phyloP scores from a whole-genome alignment of 2,888 invertebrate species.

The Sinodicranocentrus sp. region DNA sequence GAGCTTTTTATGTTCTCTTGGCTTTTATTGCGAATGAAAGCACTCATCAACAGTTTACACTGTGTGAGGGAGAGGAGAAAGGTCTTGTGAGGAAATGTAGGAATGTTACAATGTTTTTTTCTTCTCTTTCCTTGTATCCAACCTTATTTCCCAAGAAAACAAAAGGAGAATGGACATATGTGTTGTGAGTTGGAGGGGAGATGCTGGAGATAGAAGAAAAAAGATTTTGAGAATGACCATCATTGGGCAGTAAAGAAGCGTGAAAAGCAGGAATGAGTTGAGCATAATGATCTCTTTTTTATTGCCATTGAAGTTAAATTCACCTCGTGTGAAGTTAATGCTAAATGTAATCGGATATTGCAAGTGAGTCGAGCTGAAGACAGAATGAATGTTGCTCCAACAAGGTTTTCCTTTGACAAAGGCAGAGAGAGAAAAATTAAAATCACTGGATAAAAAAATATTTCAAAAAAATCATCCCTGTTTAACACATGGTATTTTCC shows the following conservation, averaged over 20 bases:
- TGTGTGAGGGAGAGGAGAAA: constrained; percentile 31
- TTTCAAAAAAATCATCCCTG: no score
- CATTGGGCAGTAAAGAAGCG: constrained; percentile 58
- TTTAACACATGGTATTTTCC: no score
- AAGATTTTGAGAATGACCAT: constrained; percentile 46
- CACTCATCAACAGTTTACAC: constrained; percentile 67
- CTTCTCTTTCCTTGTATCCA: constrained; percentile 10
- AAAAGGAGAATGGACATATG: constrained; percentile 5
- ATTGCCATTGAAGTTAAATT: constrained; percentile 43
- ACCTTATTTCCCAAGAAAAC: neutral
- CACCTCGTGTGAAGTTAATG: constrained; percentile 32
- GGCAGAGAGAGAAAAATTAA: no score
- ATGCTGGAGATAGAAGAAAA: neutral
- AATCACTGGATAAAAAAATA: no score
- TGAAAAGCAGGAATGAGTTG: constrained; percentile 50
- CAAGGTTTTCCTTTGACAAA: no score
- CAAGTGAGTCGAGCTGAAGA: no score
- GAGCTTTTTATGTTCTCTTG: constrained; percentile 55
- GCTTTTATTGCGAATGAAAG: constrained; percentile 68
- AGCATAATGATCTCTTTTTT: constrained; percentile 49
- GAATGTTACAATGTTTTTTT: constrained; percentile 33
- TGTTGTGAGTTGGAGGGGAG: neutral
- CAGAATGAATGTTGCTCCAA: no score
- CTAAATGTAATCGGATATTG: neutral
- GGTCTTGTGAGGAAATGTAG: constrained; percentile 26